Conservation (phyloP, 2,888 invertebrate species). For the Elegia similella region DNA sequence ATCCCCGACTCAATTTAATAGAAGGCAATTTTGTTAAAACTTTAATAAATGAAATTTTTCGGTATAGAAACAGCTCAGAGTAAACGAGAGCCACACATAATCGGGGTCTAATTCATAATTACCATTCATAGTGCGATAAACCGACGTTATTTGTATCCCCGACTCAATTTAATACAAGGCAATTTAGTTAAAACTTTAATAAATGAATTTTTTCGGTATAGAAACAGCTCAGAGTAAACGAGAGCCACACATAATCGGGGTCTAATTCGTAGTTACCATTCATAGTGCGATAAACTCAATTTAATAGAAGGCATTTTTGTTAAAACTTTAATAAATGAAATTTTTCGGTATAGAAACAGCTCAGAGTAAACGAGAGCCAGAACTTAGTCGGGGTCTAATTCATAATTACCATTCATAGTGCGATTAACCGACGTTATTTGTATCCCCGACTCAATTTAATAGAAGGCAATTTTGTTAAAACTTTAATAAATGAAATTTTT, state of each 20-base stretch:
- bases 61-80: neutral
- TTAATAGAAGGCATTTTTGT: constrained; percentile 37
- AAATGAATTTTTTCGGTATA: too few relatives aligned
- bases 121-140: constrained; percentile 44
- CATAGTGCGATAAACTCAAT: constrained; percentile 36
- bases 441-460: constrained; percentile 19
- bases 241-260: neutral
- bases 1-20: constrained; percentile 20
- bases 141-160: constrained; percentile 28
- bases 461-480: constrained; percentile 38
- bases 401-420: constrained; percentile 45
- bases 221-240: neutral
- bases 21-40: constrained; percentile 38
- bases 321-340: constrained; percentile 15
- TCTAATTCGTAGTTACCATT: constrained; percentile 46
- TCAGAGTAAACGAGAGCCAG: neutral
- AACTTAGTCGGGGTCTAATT: constrained; percentile 29
- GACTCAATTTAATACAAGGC: constrained; percentile 27
- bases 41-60: too few relatives aligned
- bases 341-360: neutral
- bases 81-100: neutral
- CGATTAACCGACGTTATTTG: constrained; percentile 39
- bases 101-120: constrained; percentile 38
- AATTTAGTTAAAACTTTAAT: constrained; percentile 33
- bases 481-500: too few relatives aligned